Base-by-base conservation (phyloP, 2,797 vertebrate genomes). In the Anniella stebbinsi region DNA sequence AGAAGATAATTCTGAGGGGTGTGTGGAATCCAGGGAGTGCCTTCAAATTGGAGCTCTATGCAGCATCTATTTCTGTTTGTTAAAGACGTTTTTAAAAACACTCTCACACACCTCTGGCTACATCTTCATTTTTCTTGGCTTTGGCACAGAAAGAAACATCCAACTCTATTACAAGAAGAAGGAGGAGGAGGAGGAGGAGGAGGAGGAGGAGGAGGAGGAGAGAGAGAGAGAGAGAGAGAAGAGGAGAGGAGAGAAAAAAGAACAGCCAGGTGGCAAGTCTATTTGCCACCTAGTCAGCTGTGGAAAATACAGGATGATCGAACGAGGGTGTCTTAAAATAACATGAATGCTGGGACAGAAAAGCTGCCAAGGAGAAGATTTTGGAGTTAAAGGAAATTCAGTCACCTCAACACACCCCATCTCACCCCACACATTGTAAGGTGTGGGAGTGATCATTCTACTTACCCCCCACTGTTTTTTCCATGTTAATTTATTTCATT, bases 281-380 rank as follows among this genome's bases (percentile, higher is more conserved):
- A 89, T 96, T 94, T 89, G 90, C 94, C 94, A 93, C 91, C 94
- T 92, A 95, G 93, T 91, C 73, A 63, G 86, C 88, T 86, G 88
- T 95, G 95, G 94, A 95, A 96, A 95, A 95, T 93, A 94, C 13
- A 93, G 93, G 95, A 95, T 90, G 94, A 94, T 94, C 89, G 92
- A 93, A 96, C 87, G 83, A 88, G 93, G 93, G 67, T 80, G 91
- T 93, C 93, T 96, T 95, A 93, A 95, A 95, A 95, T 95, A 95
- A 96, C 92, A 93, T 87, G 83, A 93, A 91, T 17, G 60, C 23
- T 91, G 91, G 91, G 84, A 89, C 86, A 94, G 87, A 92, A 95
- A 94, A 93, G 45, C 45, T 92, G 80, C 86, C 81, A 91, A 89
- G 84, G 85, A 75, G 90, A 92, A 90, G 92, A 91, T 93, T 93